phyloP scores from a whole-genome alignment of 2,888 invertebrate species.

The Hydropsyche betteni region DNA sequence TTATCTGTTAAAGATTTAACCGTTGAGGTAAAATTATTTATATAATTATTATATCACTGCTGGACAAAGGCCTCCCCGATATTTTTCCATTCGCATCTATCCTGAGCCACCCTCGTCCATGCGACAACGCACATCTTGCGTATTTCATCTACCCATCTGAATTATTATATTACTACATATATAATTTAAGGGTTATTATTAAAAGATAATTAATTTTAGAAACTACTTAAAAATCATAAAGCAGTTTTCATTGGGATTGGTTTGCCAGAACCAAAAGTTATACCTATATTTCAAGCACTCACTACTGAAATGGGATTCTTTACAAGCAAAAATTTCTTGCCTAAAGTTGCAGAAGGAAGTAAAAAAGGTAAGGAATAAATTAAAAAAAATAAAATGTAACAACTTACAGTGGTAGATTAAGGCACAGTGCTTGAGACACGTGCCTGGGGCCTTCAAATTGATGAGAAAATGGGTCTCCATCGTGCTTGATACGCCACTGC shows the following conservation, averaged over 20 bases:
- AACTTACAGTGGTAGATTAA: no score
- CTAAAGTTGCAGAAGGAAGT: conserved; percentile 85
- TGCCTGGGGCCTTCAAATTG: no score
- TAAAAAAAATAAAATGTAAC: no score
- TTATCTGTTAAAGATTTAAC: conserved; percentile 79
- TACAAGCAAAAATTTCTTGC: conserved; percentile 94
- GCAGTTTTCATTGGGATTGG: conserved; percentile 90
- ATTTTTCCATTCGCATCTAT: no score
- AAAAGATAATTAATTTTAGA: conserved; percentile 57
- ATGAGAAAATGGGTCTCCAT: no score
- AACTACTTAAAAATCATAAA: conserved; percentile 74
- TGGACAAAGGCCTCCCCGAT: no score
- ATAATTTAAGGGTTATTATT: background rate
- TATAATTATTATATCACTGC: background rate
- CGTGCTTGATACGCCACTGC: no score
- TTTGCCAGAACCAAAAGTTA: conserved; percentile 86
- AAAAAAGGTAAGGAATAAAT: conserved; percentile 74
- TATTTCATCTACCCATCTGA: no score
- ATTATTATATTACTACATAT: no score
- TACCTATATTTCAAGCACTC: conserved; percentile 80
- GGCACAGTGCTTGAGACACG: no score
- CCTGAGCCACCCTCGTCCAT: no score
- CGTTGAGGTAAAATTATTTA: conserved; percentile 64
- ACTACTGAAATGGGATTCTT: conserved; percentile 86
- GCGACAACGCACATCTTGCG: no score